Conservation (phyloP, 2,113 vertebrate species). For the Planiliza haematocheilus region DNA sequence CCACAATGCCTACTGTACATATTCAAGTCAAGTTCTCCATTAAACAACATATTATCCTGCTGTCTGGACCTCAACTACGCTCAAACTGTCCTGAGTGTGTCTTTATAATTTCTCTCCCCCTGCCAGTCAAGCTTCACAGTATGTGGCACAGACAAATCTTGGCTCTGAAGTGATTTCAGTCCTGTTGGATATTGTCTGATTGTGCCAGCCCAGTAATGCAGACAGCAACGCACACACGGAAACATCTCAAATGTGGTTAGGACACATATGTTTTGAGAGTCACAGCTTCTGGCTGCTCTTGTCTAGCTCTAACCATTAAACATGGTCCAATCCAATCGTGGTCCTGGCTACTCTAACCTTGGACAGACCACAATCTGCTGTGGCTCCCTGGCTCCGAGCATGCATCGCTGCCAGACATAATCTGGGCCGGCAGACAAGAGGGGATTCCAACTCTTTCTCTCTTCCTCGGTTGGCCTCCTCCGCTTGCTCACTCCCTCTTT, state of each 20-base stretch:
- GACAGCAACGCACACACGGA: constrained; percentile 18
- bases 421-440: constrained; percentile 71
- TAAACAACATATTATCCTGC: not conserved
- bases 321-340: constrained; percentile 51
- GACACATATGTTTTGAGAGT: constrained; percentile 42
- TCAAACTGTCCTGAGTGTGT: not conserved
- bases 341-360: constrained; percentile 54
- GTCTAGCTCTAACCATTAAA: constrained; percentile 41
- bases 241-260: constrained; percentile 16
- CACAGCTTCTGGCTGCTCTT: constrained; percentile 47
- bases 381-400: constrained; percentile 53
- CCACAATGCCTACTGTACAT: too few relatives aligned
- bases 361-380: constrained; percentile 61
- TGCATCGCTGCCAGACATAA: constrained; percentile 72
- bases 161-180: constrained; percentile 26
- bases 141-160: constrained; percentile 3
- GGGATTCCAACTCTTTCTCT: constrained; percentile 62
- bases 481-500: constrained; percentile 27
- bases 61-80: not conserved
- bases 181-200: not conserved
- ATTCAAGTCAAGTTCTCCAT: not conserved
- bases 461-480: constrained; percentile 20
- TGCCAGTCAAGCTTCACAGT: constrained; percentile 19
- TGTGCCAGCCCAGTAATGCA: constrained; percentile 22
- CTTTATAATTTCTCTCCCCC: constrained; percentile 5